Conservation (phyloP, 64 coral and sea anemone species). For the Pocillopora verrucosa region DNA sequence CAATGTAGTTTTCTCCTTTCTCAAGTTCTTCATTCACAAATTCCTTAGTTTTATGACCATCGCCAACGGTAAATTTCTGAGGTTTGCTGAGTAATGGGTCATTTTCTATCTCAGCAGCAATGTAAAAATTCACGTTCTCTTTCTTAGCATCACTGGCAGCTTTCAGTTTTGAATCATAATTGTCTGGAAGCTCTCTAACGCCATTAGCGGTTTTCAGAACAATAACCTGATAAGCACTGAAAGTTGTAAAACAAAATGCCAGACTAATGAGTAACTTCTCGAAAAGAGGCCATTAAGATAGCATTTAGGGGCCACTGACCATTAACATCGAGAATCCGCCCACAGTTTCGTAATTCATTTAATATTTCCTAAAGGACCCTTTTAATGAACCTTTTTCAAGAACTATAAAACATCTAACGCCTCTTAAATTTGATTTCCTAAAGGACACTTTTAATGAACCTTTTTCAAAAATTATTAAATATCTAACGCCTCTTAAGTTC, state of each 20-base stretch:
- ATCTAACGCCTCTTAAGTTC: too few relatives aligned
- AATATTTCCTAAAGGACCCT: too few relatives aligned
- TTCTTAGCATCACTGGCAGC: neutral
- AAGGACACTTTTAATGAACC: too few relatives aligned
- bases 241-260: neutral
- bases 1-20: slow-evolving; percentile 2
- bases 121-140: neutral
- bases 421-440: too few relatives aligned
- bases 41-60: neutral
- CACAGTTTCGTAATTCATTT: too few relatives aligned
- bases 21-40: slow-evolving; percentile 12
- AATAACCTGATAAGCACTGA: neutral
- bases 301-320: too few relatives aligned
- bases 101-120: neutral
- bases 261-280: too few relatives aligned
- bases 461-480: too few relatives aligned
- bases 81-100: neutral
- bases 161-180: neutral
- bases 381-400: too few relatives aligned
- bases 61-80: slow-evolving; percentile 6
- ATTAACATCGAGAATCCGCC: too few relatives aligned
- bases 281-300: too few relatives aligned
- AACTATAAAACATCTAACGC: too few relatives aligned
- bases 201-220: neutral
- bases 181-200: neutral